Evolutionary conservation across 2,113 vertebrate genomes (phyloP), one percentile per base, ranked within the genome.

Genomic region (Kryptolebias marmoratus): DNA sequence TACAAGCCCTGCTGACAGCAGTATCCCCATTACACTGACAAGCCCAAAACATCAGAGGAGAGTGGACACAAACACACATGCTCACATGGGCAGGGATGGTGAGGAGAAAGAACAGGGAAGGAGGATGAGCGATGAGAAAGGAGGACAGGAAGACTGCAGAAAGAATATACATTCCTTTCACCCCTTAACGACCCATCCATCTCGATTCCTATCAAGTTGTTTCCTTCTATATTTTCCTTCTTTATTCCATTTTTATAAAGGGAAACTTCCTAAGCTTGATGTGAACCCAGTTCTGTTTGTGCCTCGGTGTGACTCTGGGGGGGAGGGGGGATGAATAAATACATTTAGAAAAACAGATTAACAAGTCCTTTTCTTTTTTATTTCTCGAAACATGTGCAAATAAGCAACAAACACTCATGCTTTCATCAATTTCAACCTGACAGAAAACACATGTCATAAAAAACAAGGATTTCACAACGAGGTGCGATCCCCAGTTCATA

Each of bases 21-120:
- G 76, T 89, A 87, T 83, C 84, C 89, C 90, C 87, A 91, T 91
- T 91, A 88, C 89, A 89, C 81, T 91, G 90, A 91, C 88, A 92
- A 89, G 88, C 83, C 88, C 75, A 86, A 6, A 88, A 90, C 85
- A 88, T 90, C 86, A 89, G 83, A 87, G 79, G 62, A 36, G 67
- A 82, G 60, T 36, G 63, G 15, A 71, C 76, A 87, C 71, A 72
- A 62, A 69, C 64, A 79, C 31, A 55, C 68, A 62, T 36, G 50
- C 68, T 70, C 66, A 56, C 69, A 82, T 39, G 61, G 73, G 80
- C 52, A 87, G 79, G 84, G 84, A 86, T 85, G 88, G 75, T 85
- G 77, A 86, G 77, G 59, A 74, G 69, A 83, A 72, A 84, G 70
- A 77, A 85, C 77, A 80, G 42, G 67, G 79, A 75, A 71, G 54